Evolutionary conservation across 2,888 invertebrate genomes (phyloP), one percentile per base, ranked within the genome.

Genomic region (Xanthorhoe designata): DNA sequence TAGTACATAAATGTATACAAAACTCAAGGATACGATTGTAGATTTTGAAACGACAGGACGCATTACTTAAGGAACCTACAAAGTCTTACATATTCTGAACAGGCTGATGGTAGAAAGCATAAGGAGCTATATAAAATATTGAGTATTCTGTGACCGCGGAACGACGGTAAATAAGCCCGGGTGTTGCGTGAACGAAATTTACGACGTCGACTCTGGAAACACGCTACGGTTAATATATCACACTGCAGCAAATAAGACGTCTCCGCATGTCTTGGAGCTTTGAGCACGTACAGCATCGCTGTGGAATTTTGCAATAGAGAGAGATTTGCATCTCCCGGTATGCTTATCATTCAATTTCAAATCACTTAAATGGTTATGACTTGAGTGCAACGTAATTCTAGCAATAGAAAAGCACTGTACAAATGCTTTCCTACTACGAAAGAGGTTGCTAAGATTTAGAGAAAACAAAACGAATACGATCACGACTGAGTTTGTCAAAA

Each of bases 211-310:
- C 61, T 69, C 54, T 71, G 67, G 74, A 74, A 76, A 74, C 71
- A 50, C 64, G 68, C 59, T 45, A 57, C 70, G 69, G 71, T 74
- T 73, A 78, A 78, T 78, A 77, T 81, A 78, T 79, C 73, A 77
- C 68, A 69, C 72, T 75, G 73, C 73, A 75, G 71, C 73, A 67
- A 72, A 70, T 66, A 71, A 68, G 64, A 68, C 68, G 61, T 68
- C 63, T 64, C 66, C 63, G 66, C 60, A 70, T 72, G 71, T 71
- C 68, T 72, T 68, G 56, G 71, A 68, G 64, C 65, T 62, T 66
- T 61, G 72, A 71, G 74, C 72, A 75, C 72, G 69, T 70, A 68
- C 50, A 67, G 63, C 62, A 62, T 59, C 53, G 53, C 32, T 29
- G 24, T 17, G 29, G 42, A 63, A 50, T 58, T 66, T 61, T 66